Base-by-base conservation (phyloP, 2,113 vertebrate species). In the Morone saxatilis region DNA sequence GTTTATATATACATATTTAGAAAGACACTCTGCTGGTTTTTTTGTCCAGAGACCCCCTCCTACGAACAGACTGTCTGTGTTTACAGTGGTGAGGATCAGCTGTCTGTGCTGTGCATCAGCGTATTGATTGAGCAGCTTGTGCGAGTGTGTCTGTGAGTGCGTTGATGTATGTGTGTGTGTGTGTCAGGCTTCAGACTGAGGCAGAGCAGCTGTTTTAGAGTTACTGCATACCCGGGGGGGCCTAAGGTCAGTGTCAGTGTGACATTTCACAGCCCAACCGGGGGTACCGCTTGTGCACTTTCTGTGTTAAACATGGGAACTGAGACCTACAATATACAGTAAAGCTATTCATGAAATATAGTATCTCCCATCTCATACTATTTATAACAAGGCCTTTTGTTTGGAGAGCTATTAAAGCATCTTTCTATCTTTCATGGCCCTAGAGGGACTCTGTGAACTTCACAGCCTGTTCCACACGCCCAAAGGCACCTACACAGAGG, bases 191-290 rank as follows among this genome's bases (percentile, higher is more conserved):
- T 76, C 71, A 76, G 66, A 76, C 47, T 86, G 72, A 75, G 70
- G 43, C 67, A 51, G 72, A 91, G 84, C 92, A 93, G 92, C 90
- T 94, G 94, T 85, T 88, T 25, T 22, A 65, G 79, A 85, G 80
- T 74, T 81, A 88, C 76, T 89, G 80, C 75, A 87, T 80, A 86
- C 84, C 70, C 20, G n/a, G 40, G 63, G 62, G 59, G 67, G 19
- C 5, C 36, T 84, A 68, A 84, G 86, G 69, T 90, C 74, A 88
- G 67, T 70, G 71, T 73, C 72, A 85, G 86, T 83, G 81, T 89
- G 83, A 76, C 86, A 93, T 89, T 91, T 92, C 68, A 89, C 81
- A 85, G 88, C 60, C 31, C 38, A 68, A 78, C 53, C n/a, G 4
- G 53, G 36, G 76, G 51, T n/a, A 19, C 36, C 69, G 69, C 40